Evolutionary conservation across 2,797 vertebrate genomes (phyloP).

Genomic region (Channallabes apus): DNA sequence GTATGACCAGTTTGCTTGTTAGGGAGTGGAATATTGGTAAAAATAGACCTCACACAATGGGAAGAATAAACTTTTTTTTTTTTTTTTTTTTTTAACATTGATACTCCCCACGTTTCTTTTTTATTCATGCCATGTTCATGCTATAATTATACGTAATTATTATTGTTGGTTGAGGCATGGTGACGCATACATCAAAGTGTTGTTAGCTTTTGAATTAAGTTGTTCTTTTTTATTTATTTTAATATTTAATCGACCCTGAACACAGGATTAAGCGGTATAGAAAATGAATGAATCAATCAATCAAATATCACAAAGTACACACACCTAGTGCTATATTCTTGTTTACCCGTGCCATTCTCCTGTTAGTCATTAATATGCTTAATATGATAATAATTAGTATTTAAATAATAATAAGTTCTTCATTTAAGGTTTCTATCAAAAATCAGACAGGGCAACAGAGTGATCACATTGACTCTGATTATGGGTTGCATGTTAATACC

Average conservation of each 20-base stretch:
- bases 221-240: not conserved
- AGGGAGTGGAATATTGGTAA: no score
- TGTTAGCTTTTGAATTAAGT: not conserved
- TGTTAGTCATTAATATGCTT: not conserved
- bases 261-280: no score
- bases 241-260: no score
- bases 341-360: not conserved
- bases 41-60: not conserved
- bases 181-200: not conserved
- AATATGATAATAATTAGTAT: no score
- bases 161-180: not conserved
- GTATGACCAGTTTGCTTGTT: not conserved
- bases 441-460: not conserved
- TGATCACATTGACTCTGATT: not conserved
- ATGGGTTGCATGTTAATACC: not conserved
- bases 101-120: fast-evolving
- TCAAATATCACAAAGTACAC: not conserved
- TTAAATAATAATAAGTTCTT: not conserved
- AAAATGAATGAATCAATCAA: no score
- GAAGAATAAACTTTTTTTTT: not conserved
- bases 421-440: not conserved
- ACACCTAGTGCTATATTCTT: not conserved
- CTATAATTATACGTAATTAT: not conserved
- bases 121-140: not conserved
- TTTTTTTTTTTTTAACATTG: no score